Base-by-base conservation (phyloP, 1,140 invertebrate genomes). In the Heliconius nattereri region DNA sequence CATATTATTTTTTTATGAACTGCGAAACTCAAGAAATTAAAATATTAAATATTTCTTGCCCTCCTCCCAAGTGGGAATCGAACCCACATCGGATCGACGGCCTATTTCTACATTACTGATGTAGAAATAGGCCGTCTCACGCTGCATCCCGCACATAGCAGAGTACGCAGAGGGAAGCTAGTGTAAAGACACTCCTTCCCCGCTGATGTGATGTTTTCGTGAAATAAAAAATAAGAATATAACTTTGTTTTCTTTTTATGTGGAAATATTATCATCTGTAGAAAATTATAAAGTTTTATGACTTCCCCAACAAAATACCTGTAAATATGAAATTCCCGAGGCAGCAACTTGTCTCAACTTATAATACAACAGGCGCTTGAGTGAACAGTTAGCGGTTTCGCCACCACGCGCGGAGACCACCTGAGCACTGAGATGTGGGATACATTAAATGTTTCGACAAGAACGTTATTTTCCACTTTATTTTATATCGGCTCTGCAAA, bases 371-470 rank as follows among this genome's bases (percentile, higher is more conserved):
- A 45, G 76, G 54, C 16, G 57, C 57, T 78, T 78, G 49, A 74
- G 71, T 74, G 71, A 70, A 74, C 74, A 78, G 71, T 78, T 73
- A 74, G 72, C 45, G 57, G 40, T 49, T 26, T 70, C 75, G 52
- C 9, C 71, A 57, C 54, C 54, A 74, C 23, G 70, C n/a, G 26
- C 70, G 70, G 13, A 26, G 35, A 74, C 26, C 78, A 78, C 78
- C 78, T 78, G 78, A 78, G 78, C 73, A 19, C 78, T 78, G 78
- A 78, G 74, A 49, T 78, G 72, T 73, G 72, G 74, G 71, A 16
- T 23, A 66, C 54, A 78, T 78, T 78, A 78, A 26, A 23, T 32
- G 9, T 73, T 74, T 78, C 57, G 72, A 73, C 57, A 74, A 49
- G 72, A 71, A 54, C 20, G 49, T 77, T 77, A 77, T 9, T 71